Base-by-base conservation (phyloP, 1,140 invertebrate species). In the Drosophila arawakana region DNA sequence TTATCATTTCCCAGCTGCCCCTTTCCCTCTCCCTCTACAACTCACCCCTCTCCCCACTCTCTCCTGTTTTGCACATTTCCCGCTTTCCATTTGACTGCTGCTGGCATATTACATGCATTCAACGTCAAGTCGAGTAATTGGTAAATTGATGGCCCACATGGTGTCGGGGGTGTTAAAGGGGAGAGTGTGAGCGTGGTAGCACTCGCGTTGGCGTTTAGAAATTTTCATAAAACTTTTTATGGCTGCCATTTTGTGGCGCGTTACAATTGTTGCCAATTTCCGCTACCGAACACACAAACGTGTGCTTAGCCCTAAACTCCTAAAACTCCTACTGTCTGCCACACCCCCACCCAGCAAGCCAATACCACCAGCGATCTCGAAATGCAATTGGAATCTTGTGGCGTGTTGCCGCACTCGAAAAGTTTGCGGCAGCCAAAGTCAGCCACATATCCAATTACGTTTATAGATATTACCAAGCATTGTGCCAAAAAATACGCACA, bases 211-310 rank as follows among this genome's bases (percentile, higher is more conserved):
- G 79, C 79, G 75, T 50, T 80, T 79, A 80, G 84, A 83, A 79
- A 83, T 89, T 88, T 88, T 83, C 80, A 88, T 88, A 88, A 67
- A 89, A 86, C 77, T 89, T 89, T 89, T 89, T 84, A 89, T 89
- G 74, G 68, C 49, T 76, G 80, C 73, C 83, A 86, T 86, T 88
- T 75, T 77, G 76, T 62, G 83, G 81, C 47, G 9, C 59, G 68
- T 73, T 74, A 80, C 83, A 88, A 88, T 88, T 88, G 83, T 83
- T 72, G 84, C 84, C 84, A 83, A 88, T 88, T 83, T 88, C 59
- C 69, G 62, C 57, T 15, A 52, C 35, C 41, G 34, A 50, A n/a
- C 46, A 49, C 58, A n/a, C 46, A 49, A 50, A 76, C 68, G 68
- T 79, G 79, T 73, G 78, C 50, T 50, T 46, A 71, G 68, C 11